phyloP scores from a whole-genome alignment of 2,797 vertebrate species.

The Nyctibius grandis region DNA sequence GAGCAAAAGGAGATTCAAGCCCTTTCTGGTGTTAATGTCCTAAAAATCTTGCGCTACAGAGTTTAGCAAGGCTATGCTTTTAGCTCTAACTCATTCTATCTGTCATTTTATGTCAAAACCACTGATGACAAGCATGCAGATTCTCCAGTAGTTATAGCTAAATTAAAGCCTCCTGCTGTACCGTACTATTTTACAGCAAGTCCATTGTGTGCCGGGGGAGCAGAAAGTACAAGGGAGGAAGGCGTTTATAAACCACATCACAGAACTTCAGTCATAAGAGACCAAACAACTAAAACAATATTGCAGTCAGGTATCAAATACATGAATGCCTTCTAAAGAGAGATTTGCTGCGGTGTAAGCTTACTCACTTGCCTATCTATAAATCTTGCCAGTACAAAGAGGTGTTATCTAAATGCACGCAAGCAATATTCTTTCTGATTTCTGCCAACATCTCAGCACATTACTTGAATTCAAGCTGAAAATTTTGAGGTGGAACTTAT shows the following conservation, averaged over 20 bases:
- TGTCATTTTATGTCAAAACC: not conserved
- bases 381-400: not conserved
- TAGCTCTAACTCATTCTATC: not conserved
- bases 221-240: not conserved
- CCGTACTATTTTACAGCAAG: not conserved
- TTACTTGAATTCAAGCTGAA: not conserved
- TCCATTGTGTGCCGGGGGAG: accelerated
- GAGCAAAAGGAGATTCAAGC: not conserved
- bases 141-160: not conserved
- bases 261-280: not conserved
- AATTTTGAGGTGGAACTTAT: not conserved
- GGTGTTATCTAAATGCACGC: not conserved
- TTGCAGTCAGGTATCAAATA: not conserved
- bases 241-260: not conserved
- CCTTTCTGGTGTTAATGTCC: not conserved
- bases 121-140: not conserved
- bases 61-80: not conserved
- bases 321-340: not conserved
- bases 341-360: not conserved
- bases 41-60: not conserved
- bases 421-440: not conserved
- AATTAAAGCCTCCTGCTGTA: not conserved
- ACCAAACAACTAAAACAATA: not conserved
- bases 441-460: not conserved
- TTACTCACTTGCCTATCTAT: not conserved